Percentiles rank a stretch among this genome's conserved stretches.
Evolutionary conservation across 1,140 invertebrate genomes (phyloP).

Genomic region (Portunus trituberculatus): DNA sequence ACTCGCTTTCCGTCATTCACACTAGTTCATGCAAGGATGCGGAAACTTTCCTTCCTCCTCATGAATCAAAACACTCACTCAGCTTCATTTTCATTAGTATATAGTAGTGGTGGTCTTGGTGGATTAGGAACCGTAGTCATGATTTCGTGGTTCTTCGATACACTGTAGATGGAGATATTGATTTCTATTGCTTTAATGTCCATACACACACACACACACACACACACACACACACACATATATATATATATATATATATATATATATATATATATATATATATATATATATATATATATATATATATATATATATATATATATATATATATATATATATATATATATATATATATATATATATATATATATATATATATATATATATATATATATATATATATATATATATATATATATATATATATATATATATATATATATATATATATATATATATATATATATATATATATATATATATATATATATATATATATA

Average conservation of each 20-base stretch:
- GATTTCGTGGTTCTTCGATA: background rate
- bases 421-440: constrained; percentile 28
- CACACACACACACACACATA: constrained; percentile 21
- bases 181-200: background rate
- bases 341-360: constrained; percentile 26
- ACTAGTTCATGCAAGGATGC: no score
- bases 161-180: background rate
- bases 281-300: constrained; percentile 26
- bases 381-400: constrained; percentile 26
- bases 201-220: background rate
- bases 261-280: constrained; percentile 28
- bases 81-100: background rate
- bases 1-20: no score
- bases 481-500: background rate
- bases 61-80: background rate
- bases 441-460: constrained; percentile 26
- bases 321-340: constrained; percentile 26
- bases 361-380: constrained; percentile 26
- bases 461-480: background rate
- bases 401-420: constrained; percentile 26
- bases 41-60: background rate
- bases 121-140: background rate
- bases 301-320: constrained; percentile 28
- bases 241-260: constrained; percentile 26
- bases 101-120: background rate